These are phyloP conservation scores for Trematomus loennbergii DNA, from an alignment of 2,113 vertebrate genomes.

Conservation along the genomic window DNA sequence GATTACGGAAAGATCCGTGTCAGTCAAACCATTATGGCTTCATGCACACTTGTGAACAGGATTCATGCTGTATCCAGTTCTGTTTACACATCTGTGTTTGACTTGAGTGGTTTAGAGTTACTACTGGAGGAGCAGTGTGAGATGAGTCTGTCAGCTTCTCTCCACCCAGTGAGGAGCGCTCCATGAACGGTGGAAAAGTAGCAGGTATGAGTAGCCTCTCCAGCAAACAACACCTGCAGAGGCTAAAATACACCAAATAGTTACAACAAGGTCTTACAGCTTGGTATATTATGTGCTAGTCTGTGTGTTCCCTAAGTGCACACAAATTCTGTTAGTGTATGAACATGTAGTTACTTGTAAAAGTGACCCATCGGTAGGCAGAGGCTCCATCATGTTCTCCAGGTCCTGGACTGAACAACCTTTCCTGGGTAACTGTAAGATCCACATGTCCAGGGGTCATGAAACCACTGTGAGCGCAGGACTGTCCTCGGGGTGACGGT, in stretches of 20 bases:
- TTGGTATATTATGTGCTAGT: background rate
- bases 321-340: background rate
- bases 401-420: constrained; percentile 88
- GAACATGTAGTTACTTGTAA: constrained; percentile 80
- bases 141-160: constrained; percentile 91
- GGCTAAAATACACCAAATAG: constrained; percentile 75
- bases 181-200: constrained; percentile 97
- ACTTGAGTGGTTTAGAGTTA: constrained; percentile 16
- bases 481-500: constrained; percentile 82
- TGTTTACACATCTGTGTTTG: constrained; percentile 38
- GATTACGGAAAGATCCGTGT: no score
- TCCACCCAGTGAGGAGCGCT: constrained; percentile 91
- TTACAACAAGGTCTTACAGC: background rate
- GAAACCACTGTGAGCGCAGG: constrained; percentile 90
- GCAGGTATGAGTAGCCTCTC: constrained; percentile 91
- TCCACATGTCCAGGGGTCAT: constrained; percentile 88
- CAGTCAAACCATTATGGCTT: no score
- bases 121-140: constrained; percentile 63
- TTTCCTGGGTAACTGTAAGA: constrained; percentile 90
- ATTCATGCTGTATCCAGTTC: no score
- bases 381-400: constrained; percentile 87
- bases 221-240: constrained; percentile 93
- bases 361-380: constrained; percentile 78
- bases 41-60: no score
- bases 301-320: background rate